Evolutionary conservation across 2,797 vertebrate species (phyloP).

Genomic region (Tragelaphus oryx): DNA sequence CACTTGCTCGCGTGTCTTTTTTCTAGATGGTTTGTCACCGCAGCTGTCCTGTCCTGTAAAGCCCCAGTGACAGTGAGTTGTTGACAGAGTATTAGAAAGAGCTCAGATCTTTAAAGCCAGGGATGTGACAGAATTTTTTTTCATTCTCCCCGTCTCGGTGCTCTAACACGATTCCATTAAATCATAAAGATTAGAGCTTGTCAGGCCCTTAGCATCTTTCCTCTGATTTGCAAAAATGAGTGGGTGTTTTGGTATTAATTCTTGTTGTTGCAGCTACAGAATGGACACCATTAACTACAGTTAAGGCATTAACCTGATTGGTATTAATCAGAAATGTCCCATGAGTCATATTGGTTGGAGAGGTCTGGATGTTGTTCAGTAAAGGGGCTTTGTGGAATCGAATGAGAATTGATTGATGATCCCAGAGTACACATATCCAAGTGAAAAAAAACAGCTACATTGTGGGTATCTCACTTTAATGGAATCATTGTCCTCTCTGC

Average conservation of each 20-base stretch:
- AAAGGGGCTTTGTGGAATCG: conserved; percentile 56
- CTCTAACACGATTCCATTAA: conserved; percentile 67
- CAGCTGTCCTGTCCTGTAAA: conserved; percentile 64
- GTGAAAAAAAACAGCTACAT: conserved; percentile 52
- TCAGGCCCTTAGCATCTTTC: conserved; percentile 51
- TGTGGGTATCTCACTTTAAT: conserved; percentile 27
- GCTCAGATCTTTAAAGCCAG: conserved; percentile 67
- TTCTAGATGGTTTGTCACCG: conserved; percentile 65
- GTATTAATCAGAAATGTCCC: conserved; percentile 52
- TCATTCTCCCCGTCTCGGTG: conserved; percentile 48
- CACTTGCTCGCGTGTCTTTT: conserved; percentile 55
- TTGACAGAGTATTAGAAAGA: conserved; percentile 79
- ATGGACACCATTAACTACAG: conserved; percentile 30
- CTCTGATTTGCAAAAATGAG: conserved; percentile 59
- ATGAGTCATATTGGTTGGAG: conserved; percentile 22
- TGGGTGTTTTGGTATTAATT: conserved; percentile 36
- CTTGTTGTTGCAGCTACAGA: conserved; percentile 35
- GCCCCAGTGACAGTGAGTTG: conserved; percentile 73
- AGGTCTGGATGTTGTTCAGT: conserved; percentile 45
- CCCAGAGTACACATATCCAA: conserved; percentile 8
- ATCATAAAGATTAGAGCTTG: conserved; percentile 71
- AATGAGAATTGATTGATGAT: conserved; percentile 59
- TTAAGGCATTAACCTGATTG: conserved; percentile 56
- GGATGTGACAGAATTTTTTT: conserved; percentile 65
- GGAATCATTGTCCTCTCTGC: conserved; percentile 17